Base-by-base conservation (phyloP, 2,113 vertebrate species). In the Chlorocebus sabaeus region DNA sequence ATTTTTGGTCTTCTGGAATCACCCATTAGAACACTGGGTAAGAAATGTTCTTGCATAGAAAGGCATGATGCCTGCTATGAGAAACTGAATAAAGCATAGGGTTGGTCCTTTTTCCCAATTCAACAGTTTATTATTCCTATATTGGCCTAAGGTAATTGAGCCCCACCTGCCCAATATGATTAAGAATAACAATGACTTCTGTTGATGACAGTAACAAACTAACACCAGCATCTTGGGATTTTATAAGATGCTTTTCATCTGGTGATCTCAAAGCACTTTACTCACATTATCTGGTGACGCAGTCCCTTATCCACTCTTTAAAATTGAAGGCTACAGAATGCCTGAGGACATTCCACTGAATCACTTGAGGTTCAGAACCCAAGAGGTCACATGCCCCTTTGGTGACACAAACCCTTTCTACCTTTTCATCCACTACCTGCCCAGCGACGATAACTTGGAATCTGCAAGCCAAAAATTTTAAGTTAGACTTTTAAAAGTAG, bases 311-410 rank as follows among this genome's bases (percentile, higher is more conserved):
- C 95, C n/a, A 91, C 45, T 90, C 16, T 2, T 18, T 80, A 89
- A 97, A 97, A 97, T 90, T 97, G 88, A 97, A 90, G 96, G 90
- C 89, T 89, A 80, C 73, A 94, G 79, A 97, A 82, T 17, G 83
- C 98, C 97, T 45, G 20, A 91, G 89, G 97, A 94, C 80, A 83
- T 52, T 82, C 50, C 32, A 86, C 88, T 96, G 83, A 97, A 86
- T 97, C 93, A 96, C 96, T 93, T 95, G 95, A 92, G 98, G 98
- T 98, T 99, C 98, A 78, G 92, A 97, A 94, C 48, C 61, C 88
- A 95, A 90, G 89, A 93, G 81, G 75, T 84, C 80, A 75, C 52
- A 90, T 1, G 68, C 8, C 43, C 61, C 93, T 84, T 17, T 88
- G 78, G 94, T 82, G 72, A 95, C 81, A 89, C 30, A 92, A 94